Percentiles rank a stretch among this genome's conserved stretches.
phyloP scores from a whole-genome alignment of 2,888 invertebrate genomes.

The Salpingus planirostris region DNA sequence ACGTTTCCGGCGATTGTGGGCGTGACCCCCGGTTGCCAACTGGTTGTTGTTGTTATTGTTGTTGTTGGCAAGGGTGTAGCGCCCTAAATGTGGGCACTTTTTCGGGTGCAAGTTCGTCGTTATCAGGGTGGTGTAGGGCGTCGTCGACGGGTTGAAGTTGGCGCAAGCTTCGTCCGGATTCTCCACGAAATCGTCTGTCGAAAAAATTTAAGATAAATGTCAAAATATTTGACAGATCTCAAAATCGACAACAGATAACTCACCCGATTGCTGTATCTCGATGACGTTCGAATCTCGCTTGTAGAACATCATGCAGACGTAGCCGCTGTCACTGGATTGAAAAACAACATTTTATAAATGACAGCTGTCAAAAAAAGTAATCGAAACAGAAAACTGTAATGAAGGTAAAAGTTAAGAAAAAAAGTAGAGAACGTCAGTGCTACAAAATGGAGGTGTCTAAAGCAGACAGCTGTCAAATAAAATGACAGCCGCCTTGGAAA shows the following conservation, averaged over 20 bases:
- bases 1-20: slow-evolving; percentile 42
- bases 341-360: slow-evolving; percentile 10
- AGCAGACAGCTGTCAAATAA: no score
- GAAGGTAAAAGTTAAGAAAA: no score
- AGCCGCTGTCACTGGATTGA: slow-evolving; percentile 64
- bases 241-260: slow-evolving; percentile 26
- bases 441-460: no score
- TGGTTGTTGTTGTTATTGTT: slow-evolving; percentile 46
- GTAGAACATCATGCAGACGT: slow-evolving; percentile 68
- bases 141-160: slow-evolving; percentile 43
- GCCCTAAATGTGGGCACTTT: slow-evolving; percentile 60
- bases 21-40: slow-evolving; percentile 17
- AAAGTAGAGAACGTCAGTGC: no score
- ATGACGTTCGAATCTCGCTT: slow-evolving; percentile 62
- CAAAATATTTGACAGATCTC: not conserved
- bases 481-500: no score
- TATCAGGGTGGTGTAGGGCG: slow-evolving; percentile 58
- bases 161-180: slow-evolving; percentile 60
- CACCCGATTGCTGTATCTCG: slow-evolving; percentile 59
- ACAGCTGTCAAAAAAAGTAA: no score
- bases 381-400: no score
- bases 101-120: slow-evolving; percentile 54
- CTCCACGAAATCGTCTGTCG: slow-evolving; percentile 41
- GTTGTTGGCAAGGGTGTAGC: slow-evolving; percentile 48
- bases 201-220: slow-evolving; percentile 5